Base-by-base conservation (phyloP, 2,888 invertebrate genomes). In the Epinotia brunnichana region DNA sequence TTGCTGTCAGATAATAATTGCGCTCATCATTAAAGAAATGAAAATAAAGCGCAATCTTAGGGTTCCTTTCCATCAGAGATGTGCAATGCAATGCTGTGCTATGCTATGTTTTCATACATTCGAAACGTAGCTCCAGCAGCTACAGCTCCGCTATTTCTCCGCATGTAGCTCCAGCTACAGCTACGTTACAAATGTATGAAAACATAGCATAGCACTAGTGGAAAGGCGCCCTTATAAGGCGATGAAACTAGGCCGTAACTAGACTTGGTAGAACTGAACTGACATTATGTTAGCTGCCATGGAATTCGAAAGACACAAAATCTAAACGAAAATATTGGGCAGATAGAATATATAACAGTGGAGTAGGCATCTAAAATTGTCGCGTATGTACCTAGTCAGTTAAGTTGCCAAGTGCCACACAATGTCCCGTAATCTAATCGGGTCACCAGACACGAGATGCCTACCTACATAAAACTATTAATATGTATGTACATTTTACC, bases 351-450 rank as follows among this genome's bases (percentile, higher is more conserved):
- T 51, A 66, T 17, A 48, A 44, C 21, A 60, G 56, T 21, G 59
- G 48, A 81, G 78, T 24, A 21, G 15, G 24, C 82, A 62, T 19
- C 80, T 83, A 83, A 81, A 83, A 84, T 77, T 77, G 79, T 81
- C 81, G 77, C 17, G 11, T 53, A 53, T 56, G 69, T 81, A n/a
- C n/a, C n/a, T n/a, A 78, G 76, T 75, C 80, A 79, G 80, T 82
- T 81, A 81, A 83, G 82, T 82, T 84, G 86, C 85, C 86, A 88
- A 90, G 87, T 88, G 89, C 87, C 80, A 84, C 84, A 89, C 88
- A 88, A 89, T 89, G 87, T 87, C 82, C 82, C 80, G 80, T 87
- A 86, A 88, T 86, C 86, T 87, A 88, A 89, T 85, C 86, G 83
- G 88, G 88, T 86, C 88, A 87, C 78, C 81, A 81, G 79, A 80